Evolutionary conservation across 2,797 vertebrate genomes (phyloP), one percentile per base, ranked within the genome.

Genomic region (Rhynchotus rufescens): DNA sequence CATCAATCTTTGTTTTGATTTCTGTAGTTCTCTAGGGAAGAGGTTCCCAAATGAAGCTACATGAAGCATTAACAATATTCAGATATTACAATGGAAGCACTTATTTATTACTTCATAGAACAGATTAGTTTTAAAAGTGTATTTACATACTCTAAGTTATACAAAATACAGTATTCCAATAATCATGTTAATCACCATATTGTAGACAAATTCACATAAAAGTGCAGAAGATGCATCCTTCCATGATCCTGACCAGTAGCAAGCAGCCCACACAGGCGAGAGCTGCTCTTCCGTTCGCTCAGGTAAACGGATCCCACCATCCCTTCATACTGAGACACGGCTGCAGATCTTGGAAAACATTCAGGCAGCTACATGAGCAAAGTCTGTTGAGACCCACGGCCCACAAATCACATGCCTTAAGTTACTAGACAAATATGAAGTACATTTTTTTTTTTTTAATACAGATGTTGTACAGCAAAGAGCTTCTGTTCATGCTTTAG

Each of bases 101-200:
- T 95, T 97, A 95, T 94, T 95, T 97, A 92, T 96, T 96, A 97
- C 92, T 96, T 96, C 93, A 96, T 92, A 93, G 91, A 94, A 97
- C 94, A 96, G 89, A 95, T 95, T 95, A 88, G 87, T 96, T 96
- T 97, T 92, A 89, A 94, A 97, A 97, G 93, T 97, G 89, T 96
- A 97, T 97, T 95, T 97, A 97, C 96, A 97, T 71, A 30, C 89
- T 91, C 90, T 93, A 92, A 92, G 92, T 96, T 89, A 96, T 96
- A 97, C 94, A 96, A 97, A 96, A 96, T 96, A 96, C 94, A 96
- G 88, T 96, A 96, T 96, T 96, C 83, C 93, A 97, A 96, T 94
- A 95, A 92, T 89, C 80, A 94, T 92, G 74, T 95, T 94, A 73
- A 94, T 96, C 88, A 94, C 94, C 79, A 62, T 94, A 93, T 89